Evolutionary conservation across 2,797 vertebrate species (phyloP).

Genomic region (Cheracebus regulus): DNA sequence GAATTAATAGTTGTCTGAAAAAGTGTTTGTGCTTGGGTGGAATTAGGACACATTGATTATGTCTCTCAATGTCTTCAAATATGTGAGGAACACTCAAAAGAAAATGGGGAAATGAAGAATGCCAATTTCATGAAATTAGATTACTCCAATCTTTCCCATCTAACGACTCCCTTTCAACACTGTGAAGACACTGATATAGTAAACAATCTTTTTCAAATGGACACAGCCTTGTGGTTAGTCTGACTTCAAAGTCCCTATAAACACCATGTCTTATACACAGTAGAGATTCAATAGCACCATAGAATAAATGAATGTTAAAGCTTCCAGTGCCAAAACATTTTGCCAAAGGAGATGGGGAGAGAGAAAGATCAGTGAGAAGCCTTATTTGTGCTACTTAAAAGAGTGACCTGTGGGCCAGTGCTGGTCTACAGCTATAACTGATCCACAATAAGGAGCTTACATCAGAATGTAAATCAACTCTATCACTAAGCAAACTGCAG

Average conservation of each 20-base stretch:
- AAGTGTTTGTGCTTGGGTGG: background rate
- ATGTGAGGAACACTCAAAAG: background rate
- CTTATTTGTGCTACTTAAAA: background rate
- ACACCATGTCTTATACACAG: background rate
- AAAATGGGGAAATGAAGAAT: background rate
- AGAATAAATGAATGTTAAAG: background rate
- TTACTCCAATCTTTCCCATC: background rate
- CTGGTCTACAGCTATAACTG: background rate
- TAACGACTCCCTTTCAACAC: background rate
- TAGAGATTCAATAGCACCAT: background rate
- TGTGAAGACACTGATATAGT: background rate
- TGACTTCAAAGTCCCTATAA: background rate
- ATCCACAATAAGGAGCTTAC: background rate
- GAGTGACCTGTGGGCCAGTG: background rate
- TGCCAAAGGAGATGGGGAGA: background rate
- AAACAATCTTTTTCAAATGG: background rate
- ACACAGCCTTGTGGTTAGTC: background rate
- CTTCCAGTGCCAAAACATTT: background rate
- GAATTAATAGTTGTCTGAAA: background rate
- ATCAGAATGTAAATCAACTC: background rate
- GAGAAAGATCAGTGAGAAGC: background rate
- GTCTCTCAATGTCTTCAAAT: background rate
- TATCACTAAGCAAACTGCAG: background rate
- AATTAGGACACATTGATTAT: background rate
- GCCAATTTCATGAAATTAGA: background rate